A percentile compares a stretch with the other conserved stretches of the same genome.
These are phyloP conservation scores for Erebia aethiops DNA, from an alignment of 2,888 invertebrate species.

Conservation along the genomic window DNA sequence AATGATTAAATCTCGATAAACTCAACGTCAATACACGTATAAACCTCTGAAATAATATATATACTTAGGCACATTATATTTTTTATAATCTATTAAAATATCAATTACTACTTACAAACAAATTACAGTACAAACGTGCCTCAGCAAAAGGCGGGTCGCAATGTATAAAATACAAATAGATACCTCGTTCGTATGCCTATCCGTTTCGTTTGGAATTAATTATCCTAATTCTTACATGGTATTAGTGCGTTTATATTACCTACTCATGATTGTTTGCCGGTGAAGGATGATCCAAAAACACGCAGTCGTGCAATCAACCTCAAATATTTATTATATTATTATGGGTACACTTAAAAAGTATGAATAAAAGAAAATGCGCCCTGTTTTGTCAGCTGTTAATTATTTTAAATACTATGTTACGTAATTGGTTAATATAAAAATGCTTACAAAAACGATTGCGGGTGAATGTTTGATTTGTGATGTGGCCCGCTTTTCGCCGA, in stretches of 20 bases:
- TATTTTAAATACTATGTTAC: not conserved
- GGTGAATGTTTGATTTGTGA: not conserved
- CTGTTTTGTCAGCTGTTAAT: not conserved
- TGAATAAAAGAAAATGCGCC: not conserved
- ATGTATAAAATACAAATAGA: not conserved
- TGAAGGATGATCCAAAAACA: not conserved
- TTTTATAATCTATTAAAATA: constrained; percentile 29
- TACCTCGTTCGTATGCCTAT: not conserved
- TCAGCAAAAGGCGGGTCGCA: not conserved
- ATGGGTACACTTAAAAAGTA: not conserved
- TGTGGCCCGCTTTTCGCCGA: constrained; percentile 5
- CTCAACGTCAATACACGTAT: not conserved
- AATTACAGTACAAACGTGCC: constrained; percentile 44
- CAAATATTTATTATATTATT: not conserved
- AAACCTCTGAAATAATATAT: not conserved
- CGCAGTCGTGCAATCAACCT: not conserved
- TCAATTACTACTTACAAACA: constrained; percentile 45
- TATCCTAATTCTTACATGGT: not conserved
- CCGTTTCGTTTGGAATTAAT: not conserved
- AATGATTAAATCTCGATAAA: not conserved
- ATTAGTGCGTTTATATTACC: not conserved
- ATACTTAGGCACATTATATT: constrained; percentile 34
- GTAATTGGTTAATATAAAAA: constrained; percentile 8
- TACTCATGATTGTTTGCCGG: not conserved
- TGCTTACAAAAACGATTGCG: constrained; percentile 27